Base-by-base conservation (phyloP, 2,797 vertebrate species). In the Helostoma temminkii region DNA sequence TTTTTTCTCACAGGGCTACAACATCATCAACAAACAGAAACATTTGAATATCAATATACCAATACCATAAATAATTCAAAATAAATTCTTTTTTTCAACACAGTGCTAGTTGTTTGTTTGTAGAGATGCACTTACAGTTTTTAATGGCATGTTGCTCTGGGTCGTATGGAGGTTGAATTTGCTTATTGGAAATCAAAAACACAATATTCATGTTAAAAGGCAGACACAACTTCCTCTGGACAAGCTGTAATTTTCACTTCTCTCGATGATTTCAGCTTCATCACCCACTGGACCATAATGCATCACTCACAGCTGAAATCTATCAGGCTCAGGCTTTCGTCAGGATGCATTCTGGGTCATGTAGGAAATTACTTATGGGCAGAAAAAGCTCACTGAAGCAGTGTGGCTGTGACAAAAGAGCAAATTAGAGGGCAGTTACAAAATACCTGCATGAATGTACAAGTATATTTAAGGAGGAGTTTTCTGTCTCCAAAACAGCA, bases 361-460 rank as follows among this genome's bases (percentile, higher is more conserved):
- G 56, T 64, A 52, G 50, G 37, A 71, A 66, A 70, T 42, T 16
- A 47, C 46, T 34, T 47, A 52, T 47, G 26, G 37, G n/a, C 19
- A 49, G 64, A 61, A 11, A 15, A 59, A 34, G 5, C 24, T 46
- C n/a, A 36, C 22, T 36, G 22, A 73, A 49, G 42, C 18, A 48
- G 48, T 47, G 56, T 49, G 42, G 66, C 58, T 43, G 32, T 45
- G 74, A 54, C 18, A 14, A 46, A 71, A 37, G 4, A 66, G 30
- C 2, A 43, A 88, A 87, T 86, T 73, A 86, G 46, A 80, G 65
- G 55, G 62, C 45, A 61, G 62, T 26, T 19, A 26, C 42, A 65
- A 63, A 61, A 61, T 36, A 71, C 45, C 4, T 55, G 63, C 45
- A 66, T 63, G 71, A 76, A 61, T 74, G 53, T n/a, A 24, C 19